Conservation (phyloP, 2,888 invertebrate genomes). For the Microctonus brassicae region DNA sequence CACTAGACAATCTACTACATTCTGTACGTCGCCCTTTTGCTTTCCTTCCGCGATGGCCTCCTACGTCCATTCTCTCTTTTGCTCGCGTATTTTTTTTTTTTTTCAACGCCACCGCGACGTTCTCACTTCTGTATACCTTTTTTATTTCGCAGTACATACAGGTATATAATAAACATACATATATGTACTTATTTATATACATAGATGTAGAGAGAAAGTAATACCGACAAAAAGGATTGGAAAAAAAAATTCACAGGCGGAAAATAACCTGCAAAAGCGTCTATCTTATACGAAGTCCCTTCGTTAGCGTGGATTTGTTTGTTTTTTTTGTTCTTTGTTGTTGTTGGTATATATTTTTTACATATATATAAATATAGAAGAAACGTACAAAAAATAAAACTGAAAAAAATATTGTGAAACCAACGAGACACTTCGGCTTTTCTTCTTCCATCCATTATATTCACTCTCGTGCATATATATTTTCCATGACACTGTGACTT, state of each 20-base stretch:
- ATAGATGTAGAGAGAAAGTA: background rate
- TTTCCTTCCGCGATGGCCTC: slow-evolving; percentile 40
- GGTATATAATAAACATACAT: background rate
- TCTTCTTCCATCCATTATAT: background rate
- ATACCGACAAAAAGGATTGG: slow-evolving; percentile 8
- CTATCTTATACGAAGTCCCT: slow-evolving; percentile 26
- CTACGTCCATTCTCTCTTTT: slow-evolving; percentile 26
- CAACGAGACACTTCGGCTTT: background rate
- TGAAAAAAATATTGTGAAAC: background rate
- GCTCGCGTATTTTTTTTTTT: no score
- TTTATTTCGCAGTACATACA: slow-evolving; percentile 26
- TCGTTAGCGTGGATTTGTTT: slow-evolving; percentile 29
- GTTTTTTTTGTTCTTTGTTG: slow-evolving; percentile 15
- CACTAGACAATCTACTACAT: slow-evolving; percentile 26
- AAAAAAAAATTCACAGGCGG: slow-evolving; percentile 13
- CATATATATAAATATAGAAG: no score
- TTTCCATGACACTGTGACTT: no score
- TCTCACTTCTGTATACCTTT: slow-evolving; percentile 44
- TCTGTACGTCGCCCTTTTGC: slow-evolving; percentile 44
- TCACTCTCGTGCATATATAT: background rate
- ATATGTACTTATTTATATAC: background rate
- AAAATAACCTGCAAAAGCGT: slow-evolving; percentile 36
- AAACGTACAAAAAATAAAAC: no score
- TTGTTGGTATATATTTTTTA: background rate
- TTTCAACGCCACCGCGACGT: slow-evolving; percentile 16